These are phyloP conservation scores for Drosophila albomicans DNA, from an alignment of 1,140 invertebrate species.

Conservation along the genomic window DNA sequence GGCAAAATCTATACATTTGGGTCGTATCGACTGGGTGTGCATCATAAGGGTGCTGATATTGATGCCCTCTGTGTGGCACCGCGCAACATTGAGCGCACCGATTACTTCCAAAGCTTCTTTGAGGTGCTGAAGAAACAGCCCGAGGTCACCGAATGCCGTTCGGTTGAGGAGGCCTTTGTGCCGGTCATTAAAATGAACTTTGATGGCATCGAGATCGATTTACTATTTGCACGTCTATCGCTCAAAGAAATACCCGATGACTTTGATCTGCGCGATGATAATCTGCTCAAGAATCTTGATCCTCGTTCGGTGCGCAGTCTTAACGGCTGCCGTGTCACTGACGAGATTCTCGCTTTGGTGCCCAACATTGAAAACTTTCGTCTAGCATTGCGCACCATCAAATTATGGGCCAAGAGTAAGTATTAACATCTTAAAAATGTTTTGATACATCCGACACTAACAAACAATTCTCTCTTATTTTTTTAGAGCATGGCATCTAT, in stretches of 20 bases:
- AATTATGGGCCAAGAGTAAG: conserved; percentile 99
- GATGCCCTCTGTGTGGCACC: conserved; percentile 99
- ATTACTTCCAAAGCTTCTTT: conserved; percentile 98
- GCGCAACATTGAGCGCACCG: conserved; percentile 95
- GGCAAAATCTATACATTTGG: conserved; percentile 99
- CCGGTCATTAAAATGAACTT: conserved; percentile 99
- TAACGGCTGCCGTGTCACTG: conserved; percentile 99
- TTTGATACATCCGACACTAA: not conserved
- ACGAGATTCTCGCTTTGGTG: conserved; percentile 98
- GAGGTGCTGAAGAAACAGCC: conserved; percentile 94
- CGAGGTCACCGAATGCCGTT: conserved; percentile 89
- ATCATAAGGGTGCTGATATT: conserved; percentile 99
- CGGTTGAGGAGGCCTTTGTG: conserved; percentile 99
- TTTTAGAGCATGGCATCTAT: conserved; percentile 96
- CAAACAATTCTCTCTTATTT: not conserved
- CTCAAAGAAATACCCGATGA: conserved; percentile 95
- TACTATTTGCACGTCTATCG: conserved; percentile 97
- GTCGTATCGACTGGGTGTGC: conserved; percentile 96
- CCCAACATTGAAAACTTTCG: conserved; percentile 98
- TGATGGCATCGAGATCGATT: conserved; percentile 99
- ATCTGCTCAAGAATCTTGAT: conserved; percentile 97
- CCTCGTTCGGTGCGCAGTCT: conserved; percentile 98
- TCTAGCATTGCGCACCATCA: conserved; percentile 96
- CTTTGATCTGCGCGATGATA: conserved; percentile 95
- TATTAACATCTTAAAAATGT: conserved; percentile 39